Base-by-base conservation (phyloP, 2,113 vertebrate genomes). In the Actenoides lindsayi region DNA sequence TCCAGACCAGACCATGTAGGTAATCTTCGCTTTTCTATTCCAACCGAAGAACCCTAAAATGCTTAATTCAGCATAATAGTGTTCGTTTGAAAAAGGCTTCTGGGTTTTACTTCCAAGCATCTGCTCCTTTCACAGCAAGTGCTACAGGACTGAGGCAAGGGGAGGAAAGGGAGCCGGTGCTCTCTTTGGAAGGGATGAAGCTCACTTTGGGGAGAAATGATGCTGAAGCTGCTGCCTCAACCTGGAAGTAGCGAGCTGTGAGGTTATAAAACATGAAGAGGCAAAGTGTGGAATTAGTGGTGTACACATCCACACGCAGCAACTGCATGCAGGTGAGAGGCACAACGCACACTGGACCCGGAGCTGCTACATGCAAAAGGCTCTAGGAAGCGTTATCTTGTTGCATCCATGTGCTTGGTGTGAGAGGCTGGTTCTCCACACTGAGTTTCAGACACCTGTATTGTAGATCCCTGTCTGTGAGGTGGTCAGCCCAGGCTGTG, bases 291-390 rank as follows among this genome's bases (percentile, higher is more conserved):
- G 62, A 4, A 0, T 59, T 21, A 33, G 31, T 5, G 2, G 30
- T 30, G 33, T 18, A 25, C 13, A 18, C 20, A 19, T 41, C 48
- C 48, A 50, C 23, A 50, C 35, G 13, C 6, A 69, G 41, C 33
- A 48, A 8, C 16, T 2, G 0, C 0, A 0, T 18, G 57, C 48
- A 35, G 60, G 28, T 31, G 37, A 59, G 42, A 42, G 56, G 23
- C 27, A 57, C 24, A 20, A 8, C 2, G 3, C 62, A 20, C 21
- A 1, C 37, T 10, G 50, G 19, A 39, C n/a, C 15, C 15, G 13
- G 35, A 39, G n/a, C 41, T 53, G 30, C 30, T 84, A 5, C 0
- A 0, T 33, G 20, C 17, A 16, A 15, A 86, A 67, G 50, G 25
- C 16, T 65, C 48, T 39, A 20, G 37, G 37, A 71, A 41, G 23